Evolutionary conservation across 2,888 invertebrate genomes (phyloP).

Genomic region (Noctua janthe): DNA sequence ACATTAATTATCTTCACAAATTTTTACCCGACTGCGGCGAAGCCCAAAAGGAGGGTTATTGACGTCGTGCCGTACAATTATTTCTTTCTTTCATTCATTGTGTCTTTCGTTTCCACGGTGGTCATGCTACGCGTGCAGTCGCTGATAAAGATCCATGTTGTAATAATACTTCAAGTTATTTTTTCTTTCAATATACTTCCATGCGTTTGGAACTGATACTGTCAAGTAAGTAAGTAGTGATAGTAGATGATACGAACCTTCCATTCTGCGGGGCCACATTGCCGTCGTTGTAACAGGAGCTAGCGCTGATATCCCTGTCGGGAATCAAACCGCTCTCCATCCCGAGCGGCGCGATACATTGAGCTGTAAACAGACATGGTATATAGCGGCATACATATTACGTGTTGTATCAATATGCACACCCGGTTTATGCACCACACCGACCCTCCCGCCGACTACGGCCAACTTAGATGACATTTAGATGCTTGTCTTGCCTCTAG

Average conservation of each 20-base stretch:
- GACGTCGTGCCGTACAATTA: neutral
- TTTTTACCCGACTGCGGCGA: neutral
- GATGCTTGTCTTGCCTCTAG: slow-evolving; percentile 66
- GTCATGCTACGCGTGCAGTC: neutral
- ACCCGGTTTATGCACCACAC: slow-evolving; percentile 54
- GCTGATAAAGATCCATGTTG: slow-evolving; percentile 2
- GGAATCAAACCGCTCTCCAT: slow-evolving; percentile 96
- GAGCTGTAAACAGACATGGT: slow-evolving; percentile 90
- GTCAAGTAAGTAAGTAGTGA: slow-evolving; percentile 8
- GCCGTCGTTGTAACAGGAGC: slow-evolving; percentile 95
- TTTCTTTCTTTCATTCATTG: neutral
- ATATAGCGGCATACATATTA: slow-evolving; percentile 28
- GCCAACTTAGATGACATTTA: slow-evolving; percentile 72
- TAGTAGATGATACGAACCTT: slow-evolving; percentile 89
- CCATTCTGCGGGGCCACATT: slow-evolving; percentile 96
- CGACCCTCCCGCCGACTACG: slow-evolving; percentile 53
- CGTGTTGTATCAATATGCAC: slow-evolving; percentile 50
- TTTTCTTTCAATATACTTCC: neutral
- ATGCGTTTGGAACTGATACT: slow-evolving; percentile 1
- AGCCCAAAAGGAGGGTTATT: neutral
- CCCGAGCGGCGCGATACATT: slow-evolving; percentile 95
- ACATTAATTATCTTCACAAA: neutral
- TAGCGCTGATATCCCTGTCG: slow-evolving; percentile 95
- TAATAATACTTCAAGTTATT: neutral
- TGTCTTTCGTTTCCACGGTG: neutral